These are phyloP conservation scores for Carettochelys insculpta DNA, from an alignment of 2,113 vertebrate genomes.

Conservation along the genomic window DNA sequence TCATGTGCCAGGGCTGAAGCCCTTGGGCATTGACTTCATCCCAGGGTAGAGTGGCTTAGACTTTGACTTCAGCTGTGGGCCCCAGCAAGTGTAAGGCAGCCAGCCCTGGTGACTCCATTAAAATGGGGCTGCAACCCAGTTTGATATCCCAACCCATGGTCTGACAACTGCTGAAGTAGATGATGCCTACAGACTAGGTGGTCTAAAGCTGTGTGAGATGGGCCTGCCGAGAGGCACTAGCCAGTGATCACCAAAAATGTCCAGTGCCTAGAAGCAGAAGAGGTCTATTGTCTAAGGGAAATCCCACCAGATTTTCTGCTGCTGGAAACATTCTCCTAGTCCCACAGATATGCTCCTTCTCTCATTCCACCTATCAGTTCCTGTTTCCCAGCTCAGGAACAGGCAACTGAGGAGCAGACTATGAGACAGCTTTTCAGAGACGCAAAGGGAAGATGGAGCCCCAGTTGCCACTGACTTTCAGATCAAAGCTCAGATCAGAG, in stretches of 20 bases:
- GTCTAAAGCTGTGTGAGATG: background rate
- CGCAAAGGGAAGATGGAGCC: background rate
- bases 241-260: background rate
- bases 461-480: slow-evolving; percentile 31
- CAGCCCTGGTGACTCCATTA: too few species aligned
- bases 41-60: too few species aligned
- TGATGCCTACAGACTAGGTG: too few species aligned
- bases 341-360: background rate
- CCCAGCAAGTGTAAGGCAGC: too few species aligned
- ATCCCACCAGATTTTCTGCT: background rate
- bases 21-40: too few species aligned
- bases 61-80: too few species aligned
- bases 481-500: slow-evolving; percentile 45
- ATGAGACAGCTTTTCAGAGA: background rate
- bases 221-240: background rate
- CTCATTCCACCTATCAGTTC: background rate
- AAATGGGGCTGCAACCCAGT: too few species aligned
- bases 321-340: background rate
- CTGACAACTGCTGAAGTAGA: too few species aligned
- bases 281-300: background rate
- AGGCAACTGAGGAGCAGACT: background rate
- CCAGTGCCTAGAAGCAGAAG: background rate
- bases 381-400: slow-evolving; percentile 6
- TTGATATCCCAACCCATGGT: too few species aligned
- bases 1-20: too few species aligned